Conservation (phyloP, 2,888 invertebrate species). For the Drosophila niveifrons region DNA sequence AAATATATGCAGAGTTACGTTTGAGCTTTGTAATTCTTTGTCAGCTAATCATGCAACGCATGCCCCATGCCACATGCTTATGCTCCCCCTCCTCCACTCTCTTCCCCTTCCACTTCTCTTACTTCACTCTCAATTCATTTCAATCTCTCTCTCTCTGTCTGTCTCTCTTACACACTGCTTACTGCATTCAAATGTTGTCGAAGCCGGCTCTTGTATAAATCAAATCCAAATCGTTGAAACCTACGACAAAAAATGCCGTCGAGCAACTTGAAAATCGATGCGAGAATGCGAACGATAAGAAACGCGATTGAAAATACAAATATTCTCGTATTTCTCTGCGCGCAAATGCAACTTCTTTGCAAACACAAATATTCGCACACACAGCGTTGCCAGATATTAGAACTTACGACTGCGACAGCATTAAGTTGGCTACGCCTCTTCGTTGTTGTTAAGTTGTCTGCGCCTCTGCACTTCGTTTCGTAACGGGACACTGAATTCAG, state of each 20-base stretch:
- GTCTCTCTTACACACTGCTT: background rate
- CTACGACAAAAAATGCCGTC: conserved; percentile 35
- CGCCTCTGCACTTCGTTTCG: background rate
- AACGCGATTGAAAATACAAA: background rate
- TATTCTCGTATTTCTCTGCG: conserved; percentile 1
- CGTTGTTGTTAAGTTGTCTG: background rate
- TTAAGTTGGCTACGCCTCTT: background rate
- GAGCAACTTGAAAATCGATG: conserved; percentile 26
- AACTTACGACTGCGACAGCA: background rate
- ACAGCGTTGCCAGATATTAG: background rate
- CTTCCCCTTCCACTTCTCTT: background rate
- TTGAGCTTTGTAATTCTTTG: conserved; percentile 51
- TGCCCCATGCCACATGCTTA: background rate
- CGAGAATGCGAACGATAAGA: conserved; percentile 14
- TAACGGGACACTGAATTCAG: background rate
- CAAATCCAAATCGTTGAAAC: conserved; percentile 23
- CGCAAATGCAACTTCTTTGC: background rate
- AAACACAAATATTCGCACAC: background rate
- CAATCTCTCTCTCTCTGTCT: background rate
- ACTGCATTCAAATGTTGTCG: conserved; percentile 41
- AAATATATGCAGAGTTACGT: conserved; percentile 26
- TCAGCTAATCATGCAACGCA: conserved; percentile 55
- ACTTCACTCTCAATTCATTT: background rate
- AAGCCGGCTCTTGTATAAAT: conserved; percentile 30
- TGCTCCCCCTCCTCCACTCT: too few species aligned